A percentile compares a stretch with the other conserved stretches of the same genome.
phyloP scores from a whole-genome alignment of 2,797 vertebrate genomes.

The Psittacula derbiana region DNA sequence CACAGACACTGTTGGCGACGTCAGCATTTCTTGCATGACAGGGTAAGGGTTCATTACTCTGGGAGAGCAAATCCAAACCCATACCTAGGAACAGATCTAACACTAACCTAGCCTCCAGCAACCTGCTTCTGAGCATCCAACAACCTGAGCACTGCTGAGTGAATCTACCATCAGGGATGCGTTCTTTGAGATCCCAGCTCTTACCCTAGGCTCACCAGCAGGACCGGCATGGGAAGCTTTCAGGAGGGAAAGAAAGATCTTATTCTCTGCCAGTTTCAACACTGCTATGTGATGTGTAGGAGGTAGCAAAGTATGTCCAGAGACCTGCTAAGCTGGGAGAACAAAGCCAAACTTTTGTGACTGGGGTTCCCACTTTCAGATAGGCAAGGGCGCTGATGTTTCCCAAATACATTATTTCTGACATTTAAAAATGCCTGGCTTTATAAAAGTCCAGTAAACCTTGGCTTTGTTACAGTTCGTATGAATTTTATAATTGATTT shows the following conservation, averaged over 20 bases:
- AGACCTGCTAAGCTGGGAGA: background rate
- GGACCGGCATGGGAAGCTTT: background rate
- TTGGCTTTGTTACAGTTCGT: background rate
- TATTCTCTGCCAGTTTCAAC: background rate
- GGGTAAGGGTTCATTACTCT: background rate
- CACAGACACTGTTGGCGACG: background rate
- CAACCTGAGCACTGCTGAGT: background rate
- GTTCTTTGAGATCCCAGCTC: background rate
- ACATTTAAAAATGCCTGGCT: background rate
- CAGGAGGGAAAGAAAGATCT: background rate
- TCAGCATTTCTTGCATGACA: background rate
- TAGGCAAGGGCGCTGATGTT: background rate
- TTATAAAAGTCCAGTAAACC: background rate
- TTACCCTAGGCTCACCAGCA: background rate
- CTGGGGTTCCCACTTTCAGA: background rate
- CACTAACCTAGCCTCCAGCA: background rate
- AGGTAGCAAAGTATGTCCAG: background rate
- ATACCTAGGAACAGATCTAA: background rate
- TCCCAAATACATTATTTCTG: conserved; percentile 9
- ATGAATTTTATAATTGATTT: background rate
- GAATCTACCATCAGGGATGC: background rate
- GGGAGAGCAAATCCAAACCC: background rate
- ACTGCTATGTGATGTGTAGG: background rate
- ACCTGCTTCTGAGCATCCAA: background rate
- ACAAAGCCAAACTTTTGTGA: background rate